These are phyloP conservation scores for Spilarctia lutea DNA, from an alignment of 2,888 invertebrate species.

Conservation along the genomic window DNA sequence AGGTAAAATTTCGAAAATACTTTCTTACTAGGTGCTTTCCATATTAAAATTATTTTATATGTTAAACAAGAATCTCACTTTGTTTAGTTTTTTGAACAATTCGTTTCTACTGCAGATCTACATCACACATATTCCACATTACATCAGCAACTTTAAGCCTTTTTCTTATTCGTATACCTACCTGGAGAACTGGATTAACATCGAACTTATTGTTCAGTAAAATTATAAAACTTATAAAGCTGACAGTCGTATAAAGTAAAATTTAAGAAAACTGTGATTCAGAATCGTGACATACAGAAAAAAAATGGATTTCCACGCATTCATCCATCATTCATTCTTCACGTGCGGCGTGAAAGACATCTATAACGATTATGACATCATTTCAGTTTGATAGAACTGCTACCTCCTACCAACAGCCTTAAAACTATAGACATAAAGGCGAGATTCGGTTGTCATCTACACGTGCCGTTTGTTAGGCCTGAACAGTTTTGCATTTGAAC, in stretches of 20 bases:
- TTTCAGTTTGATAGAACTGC: conserved; percentile 60
- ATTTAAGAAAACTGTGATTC: conserved; percentile 42
- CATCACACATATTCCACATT: too few species aligned
- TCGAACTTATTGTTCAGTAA: conserved; percentile 1
- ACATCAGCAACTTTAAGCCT: too few species aligned
- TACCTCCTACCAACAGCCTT: conserved; percentile 52
- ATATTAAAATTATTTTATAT: too few species aligned
- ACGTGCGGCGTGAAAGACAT: conserved; percentile 78
- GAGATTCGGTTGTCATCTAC: conserved; percentile 63
- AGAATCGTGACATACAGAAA: conserved; percentile 68
- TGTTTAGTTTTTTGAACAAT: too few species aligned
- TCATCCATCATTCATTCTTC: conserved; percentile 83
- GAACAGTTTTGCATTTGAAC: conserved; percentile 50
- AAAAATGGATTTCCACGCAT: conserved; percentile 75
- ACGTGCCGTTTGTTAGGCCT: conserved; percentile 61
- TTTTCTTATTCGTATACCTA: too few species aligned
- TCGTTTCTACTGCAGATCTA: too few species aligned
- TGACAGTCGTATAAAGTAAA: conserved; percentile 31
- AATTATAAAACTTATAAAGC: conserved; percentile 5
- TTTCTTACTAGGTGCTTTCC: too few species aligned
- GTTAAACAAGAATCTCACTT: too few species aligned
- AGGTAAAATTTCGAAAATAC: too few species aligned
- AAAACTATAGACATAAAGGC: conserved; percentile 59
- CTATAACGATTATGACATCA: conserved; percentile 78
- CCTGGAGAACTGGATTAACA: too few species aligned